Base-by-base conservation (phyloP, 2,113 vertebrate species). In the Saccopteryx leptura region DNA sequence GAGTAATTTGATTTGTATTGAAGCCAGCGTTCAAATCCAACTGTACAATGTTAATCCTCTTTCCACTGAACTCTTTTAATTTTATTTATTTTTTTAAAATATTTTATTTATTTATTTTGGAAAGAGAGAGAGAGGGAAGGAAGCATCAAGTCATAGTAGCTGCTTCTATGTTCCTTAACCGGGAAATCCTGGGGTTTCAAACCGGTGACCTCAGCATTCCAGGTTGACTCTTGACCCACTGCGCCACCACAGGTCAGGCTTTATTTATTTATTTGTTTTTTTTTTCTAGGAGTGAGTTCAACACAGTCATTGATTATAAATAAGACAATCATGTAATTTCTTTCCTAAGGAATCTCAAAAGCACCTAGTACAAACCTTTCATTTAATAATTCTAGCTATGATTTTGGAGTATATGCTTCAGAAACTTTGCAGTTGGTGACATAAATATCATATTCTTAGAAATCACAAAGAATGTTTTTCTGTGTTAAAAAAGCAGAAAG, bases 391-490 rank as follows among this genome's bases (percentile, higher is more conserved):
- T 72, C 2, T 71, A 87, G 8, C 58, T 92, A 46, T n/a, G 13
- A 79, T 69, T 69, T 63, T 74, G 58, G 94, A 56, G 74, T 84
- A 63, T 68, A 13, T 28, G 83, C 26, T 78, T 93, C 1, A 54
- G 74, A 69, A 54, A 74, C 23, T 81, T 91, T 76, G 5, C 19
- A 63, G 13, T 65, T 89, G 65, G 46, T 65, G 18, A 69, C 3
- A 63, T 94, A 76, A 65, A 63, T 82, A 82, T 78, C n/a, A 68
- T 10, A 58, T 52, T 7, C 19, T 88, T 79, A 56, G 68, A 94
- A 86, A 86, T 86, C 15, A 84, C 66, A 89, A 81, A 79, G 65
- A 90, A 82, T 78, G 46, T 81, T 63, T 92, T 91, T 93, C 66
- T 72, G 14, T 72, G 26, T 46, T 48, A 88, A 79, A 82, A 58